phyloP scores from a whole-genome alignment of 2,113 vertebrate genomes.

The Epinephelus moara region DNA sequence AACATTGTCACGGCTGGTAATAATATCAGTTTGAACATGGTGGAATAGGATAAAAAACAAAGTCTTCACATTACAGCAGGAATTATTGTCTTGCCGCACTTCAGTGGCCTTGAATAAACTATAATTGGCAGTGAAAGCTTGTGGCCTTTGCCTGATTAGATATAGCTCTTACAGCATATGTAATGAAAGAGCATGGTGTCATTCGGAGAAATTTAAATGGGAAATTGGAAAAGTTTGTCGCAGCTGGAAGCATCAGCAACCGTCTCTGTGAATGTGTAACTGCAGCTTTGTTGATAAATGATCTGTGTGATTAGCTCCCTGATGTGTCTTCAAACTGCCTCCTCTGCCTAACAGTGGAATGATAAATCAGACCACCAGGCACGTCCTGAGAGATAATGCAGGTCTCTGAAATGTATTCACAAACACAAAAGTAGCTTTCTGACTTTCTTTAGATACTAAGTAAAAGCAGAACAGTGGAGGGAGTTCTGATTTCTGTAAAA shows the following conservation, averaged over 20 bases:
- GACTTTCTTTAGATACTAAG: not conserved
- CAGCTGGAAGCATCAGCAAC: conserved; percentile 31
- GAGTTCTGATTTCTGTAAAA: not conserved
- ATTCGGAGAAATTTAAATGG: conserved; percentile 8
- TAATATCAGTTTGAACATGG: not conserved
- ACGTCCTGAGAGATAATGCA: not conserved
- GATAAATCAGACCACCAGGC: not conserved
- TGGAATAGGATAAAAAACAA: not conserved
- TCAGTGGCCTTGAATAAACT: conserved; percentile 30
- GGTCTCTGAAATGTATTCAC: not conserved
- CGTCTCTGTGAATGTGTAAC: conserved; percentile 19
- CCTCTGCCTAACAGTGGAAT: not conserved
- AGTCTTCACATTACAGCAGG: not conserved
- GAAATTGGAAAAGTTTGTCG: conserved; percentile 27
- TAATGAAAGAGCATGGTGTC: conserved; percentile 15
- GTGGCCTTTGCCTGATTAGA: conserved; percentile 44
- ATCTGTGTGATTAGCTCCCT: conserved; percentile 38
- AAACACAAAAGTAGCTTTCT: not conserved
- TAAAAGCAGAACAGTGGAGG: not conserved
- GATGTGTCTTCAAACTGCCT: conserved; percentile 22
- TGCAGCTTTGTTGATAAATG: conserved; percentile 25
- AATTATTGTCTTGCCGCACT: conserved; percentile 12
- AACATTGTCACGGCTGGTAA: too few species aligned
- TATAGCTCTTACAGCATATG: conserved; percentile 13
- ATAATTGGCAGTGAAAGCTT: conserved; percentile 16